A percentile compares a stretch with the other conserved stretches of the same genome.
phyloP scores from a whole-genome alignment of 2,113 vertebrate genomes.

The Lontra canadensis region DNA sequence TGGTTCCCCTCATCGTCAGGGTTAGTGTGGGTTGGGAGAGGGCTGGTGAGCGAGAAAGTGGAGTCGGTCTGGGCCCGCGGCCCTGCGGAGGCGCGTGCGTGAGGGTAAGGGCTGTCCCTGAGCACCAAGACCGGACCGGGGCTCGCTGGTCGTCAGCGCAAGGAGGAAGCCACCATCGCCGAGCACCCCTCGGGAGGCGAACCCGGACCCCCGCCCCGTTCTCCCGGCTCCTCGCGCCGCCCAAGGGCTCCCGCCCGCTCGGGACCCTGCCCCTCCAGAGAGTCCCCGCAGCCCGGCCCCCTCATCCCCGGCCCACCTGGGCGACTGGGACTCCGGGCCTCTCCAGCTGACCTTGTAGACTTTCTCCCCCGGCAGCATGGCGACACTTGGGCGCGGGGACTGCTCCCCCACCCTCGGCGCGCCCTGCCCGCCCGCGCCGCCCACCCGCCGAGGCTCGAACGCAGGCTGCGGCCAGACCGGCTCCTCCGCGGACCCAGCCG shows the following conservation, averaged over 20 bases:
- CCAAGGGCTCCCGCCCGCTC: fast-evolving
- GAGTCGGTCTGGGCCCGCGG: background rate
- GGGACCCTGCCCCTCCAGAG: background rate
- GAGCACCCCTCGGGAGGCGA: background rate
- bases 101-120: background rate
- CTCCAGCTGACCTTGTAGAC: background rate
- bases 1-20: fast-evolving
- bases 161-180: background rate
- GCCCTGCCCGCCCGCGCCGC: background rate
- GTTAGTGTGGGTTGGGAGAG: background rate
- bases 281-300: background rate
- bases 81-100: fast-evolving
- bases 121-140: background rate
- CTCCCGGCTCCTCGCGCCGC: fast-evolving
- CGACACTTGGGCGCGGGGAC: fast-evolving
- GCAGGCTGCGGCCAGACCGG: fast-evolving
- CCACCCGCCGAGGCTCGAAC: background rate
- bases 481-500: background rate
- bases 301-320: background rate
- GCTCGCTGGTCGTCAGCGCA: background rate
- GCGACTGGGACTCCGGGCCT: background rate
- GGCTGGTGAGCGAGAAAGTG: background rate
- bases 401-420: fast-evolving
- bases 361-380: fast-evolving
- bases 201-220: background rate